Base-by-base conservation (phyloP, 2,888 invertebrate genomes). In the Masnerella sp. region DNA sequence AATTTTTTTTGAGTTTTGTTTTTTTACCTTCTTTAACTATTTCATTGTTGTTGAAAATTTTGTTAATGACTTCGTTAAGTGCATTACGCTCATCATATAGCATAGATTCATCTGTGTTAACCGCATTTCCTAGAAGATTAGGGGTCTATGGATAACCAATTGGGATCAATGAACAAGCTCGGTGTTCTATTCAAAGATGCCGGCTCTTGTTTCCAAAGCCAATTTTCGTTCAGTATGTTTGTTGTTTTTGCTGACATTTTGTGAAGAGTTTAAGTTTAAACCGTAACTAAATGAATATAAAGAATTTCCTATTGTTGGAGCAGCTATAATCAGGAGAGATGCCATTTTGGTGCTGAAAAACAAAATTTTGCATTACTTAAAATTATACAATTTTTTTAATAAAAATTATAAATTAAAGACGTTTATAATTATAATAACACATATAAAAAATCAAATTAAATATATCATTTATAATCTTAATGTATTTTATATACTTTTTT, bases 331-430 rank as follows among this genome's bases (percentile, higher is more conserved):
- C 58, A 12, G 9, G 18, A 49, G 20, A n/a, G 49, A 25, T 22
- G 67, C 67, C 67, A 67, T 67, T 14, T 22, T 67, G 67, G 67
- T 49, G 15, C 67, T 67, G 67, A 38, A 65, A 65, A 5, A 47
- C 11, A 54, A 34, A 25, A 25, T 25, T 25, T 25, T 25, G n/a
- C n/a, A n/a, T n/a, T n/a, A n/a, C n/a, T n/a, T n/a, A n/a, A n/a
- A n/a, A n/a, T n/a, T n/a, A n/a, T n/a, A n/a, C n/a, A n/a, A n/a
- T n/a, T n/a, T n/a, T n/a, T n/a, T n/a, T n/a, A n/a, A n/a, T n/a
- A n/a, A n/a, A n/a, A n/a, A n/a, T n/a, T n/a, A n/a, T n/a, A n/a
- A n/a, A n/a, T n/a, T n/a, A n/a, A n/a, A n/a, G n/a, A n/a, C n/a
- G n/a, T n/a, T n/a, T n/a, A n/a, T n/a, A n/a, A n/a, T n/a, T n/a